phyloP scores from a whole-genome alignment of 92 coral and sea anemone species.

The Desmophyllum pertusum region DNA sequence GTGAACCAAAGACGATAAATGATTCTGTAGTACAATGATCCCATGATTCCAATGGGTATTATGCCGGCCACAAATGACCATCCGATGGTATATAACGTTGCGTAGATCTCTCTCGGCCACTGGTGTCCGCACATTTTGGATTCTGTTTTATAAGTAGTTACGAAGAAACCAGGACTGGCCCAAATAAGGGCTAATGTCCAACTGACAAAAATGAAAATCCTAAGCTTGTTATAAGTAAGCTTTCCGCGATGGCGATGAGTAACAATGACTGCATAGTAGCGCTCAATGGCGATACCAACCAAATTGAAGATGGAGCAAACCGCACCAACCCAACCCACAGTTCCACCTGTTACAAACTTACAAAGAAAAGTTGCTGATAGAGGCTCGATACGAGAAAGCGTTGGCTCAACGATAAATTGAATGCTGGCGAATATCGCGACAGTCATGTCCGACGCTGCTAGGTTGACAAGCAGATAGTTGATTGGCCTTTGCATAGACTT shows the following conservation, averaged over 20 bases:
- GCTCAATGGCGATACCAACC: slow-evolving; percentile 12
- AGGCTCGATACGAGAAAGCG: slow-evolving; percentile 29
- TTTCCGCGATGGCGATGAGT: background rate
- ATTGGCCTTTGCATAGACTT: slow-evolving; percentile 21
- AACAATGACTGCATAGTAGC: background rate
- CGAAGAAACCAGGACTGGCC: slow-evolving; percentile 21
- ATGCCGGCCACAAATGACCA: slow-evolving; percentile 18
- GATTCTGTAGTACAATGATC: background rate
- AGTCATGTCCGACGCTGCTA: slow-evolving; percentile 33
- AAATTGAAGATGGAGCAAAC: background rate
- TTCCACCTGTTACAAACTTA: slow-evolving; percentile 47
- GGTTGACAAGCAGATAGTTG: slow-evolving; percentile 28
- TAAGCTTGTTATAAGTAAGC: background rate
- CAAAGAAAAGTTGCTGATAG: slow-evolving; percentile 33
- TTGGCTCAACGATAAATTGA: slow-evolving; percentile 19
- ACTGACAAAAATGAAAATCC: background rate
- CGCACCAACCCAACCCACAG: slow-evolving; percentile 25
- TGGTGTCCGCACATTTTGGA: slow-evolving; percentile 5
- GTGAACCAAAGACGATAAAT: slow-evolving; percentile 29
- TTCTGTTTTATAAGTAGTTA: slow-evolving; percentile 3
- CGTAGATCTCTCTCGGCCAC: slow-evolving; percentile 4
- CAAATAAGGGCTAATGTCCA: slow-evolving; percentile 9
- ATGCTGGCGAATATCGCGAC: slow-evolving; percentile 9
- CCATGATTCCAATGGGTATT: slow-evolving; percentile 20
- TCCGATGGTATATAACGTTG: slow-evolving; percentile 19